Evolutionary conservation across 2,797 vertebrate species (phyloP).

Genomic region (Cyclopterus lumpus): DNA sequence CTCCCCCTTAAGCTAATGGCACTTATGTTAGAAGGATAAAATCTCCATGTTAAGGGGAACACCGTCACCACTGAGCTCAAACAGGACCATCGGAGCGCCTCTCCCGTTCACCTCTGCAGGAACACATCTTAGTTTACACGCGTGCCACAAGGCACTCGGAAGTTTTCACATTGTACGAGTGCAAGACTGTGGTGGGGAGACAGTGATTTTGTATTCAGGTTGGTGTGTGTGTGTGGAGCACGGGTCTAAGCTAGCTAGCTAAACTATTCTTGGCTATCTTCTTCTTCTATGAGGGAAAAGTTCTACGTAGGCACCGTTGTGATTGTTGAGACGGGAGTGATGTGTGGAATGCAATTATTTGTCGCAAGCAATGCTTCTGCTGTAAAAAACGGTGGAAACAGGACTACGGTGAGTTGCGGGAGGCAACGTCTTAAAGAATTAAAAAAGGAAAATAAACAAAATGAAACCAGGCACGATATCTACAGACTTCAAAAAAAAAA

Average conservation of each 20-base stretch:
- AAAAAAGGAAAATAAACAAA: conserved; percentile 9
- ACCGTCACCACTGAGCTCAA: conserved; percentile 54
- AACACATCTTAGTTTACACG: conserved; percentile 48
- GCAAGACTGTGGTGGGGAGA: conserved; percentile 67
- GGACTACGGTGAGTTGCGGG: conserved; percentile 46
- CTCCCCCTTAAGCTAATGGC: conserved; percentile 85
- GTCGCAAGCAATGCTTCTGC: conserved; percentile 67
- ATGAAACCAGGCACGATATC: conserved; percentile 73
- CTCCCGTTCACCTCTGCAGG: conserved; percentile 32
- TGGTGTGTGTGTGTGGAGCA: conserved; percentile 54
- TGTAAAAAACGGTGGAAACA: conserved; percentile 59
- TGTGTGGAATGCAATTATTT: conserved; percentile 80
- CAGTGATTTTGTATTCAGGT: conserved; percentile 60
- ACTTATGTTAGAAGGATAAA: conserved; percentile 85
- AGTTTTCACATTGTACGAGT: conserved; percentile 68
- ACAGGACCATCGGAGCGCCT: conserved; percentile 39
- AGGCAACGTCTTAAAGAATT: conserved; percentile 43
- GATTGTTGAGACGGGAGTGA: conserved; percentile 82
- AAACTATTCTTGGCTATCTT: conserved; percentile 69
- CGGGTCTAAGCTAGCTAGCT: conserved; percentile 71
- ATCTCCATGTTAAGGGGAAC: conserved; percentile 75
- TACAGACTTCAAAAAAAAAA: conserved; percentile 47
- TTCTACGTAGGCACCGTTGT: conserved; percentile 85
- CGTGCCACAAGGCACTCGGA: conserved; percentile 61
- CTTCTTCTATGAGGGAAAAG: conserved; percentile 71